Evolutionary conservation across 2,888 invertebrate genomes (phyloP), one percentile per base, ranked within the genome.

Genomic region (Amorpha juglandis): DNA sequence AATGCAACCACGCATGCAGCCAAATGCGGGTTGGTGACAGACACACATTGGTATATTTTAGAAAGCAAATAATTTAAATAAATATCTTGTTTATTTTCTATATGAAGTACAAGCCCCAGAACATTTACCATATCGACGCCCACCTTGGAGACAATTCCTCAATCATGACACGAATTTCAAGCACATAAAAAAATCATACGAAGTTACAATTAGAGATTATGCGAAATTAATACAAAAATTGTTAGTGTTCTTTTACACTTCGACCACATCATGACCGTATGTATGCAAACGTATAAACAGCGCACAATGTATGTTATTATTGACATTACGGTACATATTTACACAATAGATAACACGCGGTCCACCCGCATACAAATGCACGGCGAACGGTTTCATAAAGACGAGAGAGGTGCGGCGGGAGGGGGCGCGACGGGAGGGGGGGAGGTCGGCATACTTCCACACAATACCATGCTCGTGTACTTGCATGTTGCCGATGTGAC

Each of bases 341-440:
- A 86, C 83, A 89, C 88, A 88, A 88, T 84, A 87, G 86, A 88
- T 88, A 89, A 88, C 83, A 78, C 69, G 68, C 68, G 71, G 71
- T 73, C 78, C 80, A 74, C 73, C 74, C 76, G 87, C 84, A 88
- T 87, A 89, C 87, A 86, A 87, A 89, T 84, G 79, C 72, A 78
- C 79, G 74, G 77, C 81, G 78, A 86, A 84, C 84, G 78, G 84
- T 82, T 74, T 71, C 69, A 78, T 80, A 79, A 71, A 75, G 70
- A 72, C 71, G 76, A 75, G 77, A 74, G 72, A 58, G 70, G 67
- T 80, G 16, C 1, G 19, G 42, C 12, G 42, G 11, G 58, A 6
- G 1, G 6, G 9, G 1, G 38, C 27, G 27, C 27, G 27, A 27
- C 11, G 16, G 38, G 42, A 42, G 4, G 38, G 12, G 42, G 11